These are phyloP conservation scores for Zelleria hepariella DNA, from an alignment of 2,888 invertebrate species.

Conservation along the genomic window DNA sequence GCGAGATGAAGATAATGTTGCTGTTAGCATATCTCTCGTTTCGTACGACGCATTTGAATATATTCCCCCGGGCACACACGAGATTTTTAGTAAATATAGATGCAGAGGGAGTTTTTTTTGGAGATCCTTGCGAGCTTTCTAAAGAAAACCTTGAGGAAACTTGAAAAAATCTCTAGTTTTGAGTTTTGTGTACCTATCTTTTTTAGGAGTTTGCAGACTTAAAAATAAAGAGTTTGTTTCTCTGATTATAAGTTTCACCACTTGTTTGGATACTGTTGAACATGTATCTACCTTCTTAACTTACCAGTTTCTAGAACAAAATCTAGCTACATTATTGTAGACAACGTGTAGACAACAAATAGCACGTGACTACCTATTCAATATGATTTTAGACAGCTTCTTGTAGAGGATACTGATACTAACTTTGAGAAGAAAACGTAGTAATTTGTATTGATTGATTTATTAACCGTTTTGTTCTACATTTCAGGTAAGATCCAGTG, in stretches of 20 bases:
- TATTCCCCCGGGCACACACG: conserved; percentile 18
- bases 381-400: no score
- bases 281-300: no score
- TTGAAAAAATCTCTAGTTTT: background rate
- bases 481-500: conserved; percentile 20
- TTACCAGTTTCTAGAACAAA: no score
- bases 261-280: no score
- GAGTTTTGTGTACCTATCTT: background rate
- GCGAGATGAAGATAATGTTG: conserved; percentile 47
- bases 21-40: conserved; percentile 48
- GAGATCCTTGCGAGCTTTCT: background rate
- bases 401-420: no score
- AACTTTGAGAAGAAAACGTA: no score
- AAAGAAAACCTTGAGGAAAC: background rate
- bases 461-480: conserved; percentile 5
- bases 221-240: no score
- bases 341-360: no score
- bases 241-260: no score
- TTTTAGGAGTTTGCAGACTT: no score
- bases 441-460: background rate
- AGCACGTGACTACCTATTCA: no score
- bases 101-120: background rate
- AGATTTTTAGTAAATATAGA: conserved; percentile 2
- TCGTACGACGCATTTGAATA: conserved; percentile 36
- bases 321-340: no score